Conservation (phyloP, 2,888 invertebrate genomes). For the Dichetophora obliterata region DNA sequence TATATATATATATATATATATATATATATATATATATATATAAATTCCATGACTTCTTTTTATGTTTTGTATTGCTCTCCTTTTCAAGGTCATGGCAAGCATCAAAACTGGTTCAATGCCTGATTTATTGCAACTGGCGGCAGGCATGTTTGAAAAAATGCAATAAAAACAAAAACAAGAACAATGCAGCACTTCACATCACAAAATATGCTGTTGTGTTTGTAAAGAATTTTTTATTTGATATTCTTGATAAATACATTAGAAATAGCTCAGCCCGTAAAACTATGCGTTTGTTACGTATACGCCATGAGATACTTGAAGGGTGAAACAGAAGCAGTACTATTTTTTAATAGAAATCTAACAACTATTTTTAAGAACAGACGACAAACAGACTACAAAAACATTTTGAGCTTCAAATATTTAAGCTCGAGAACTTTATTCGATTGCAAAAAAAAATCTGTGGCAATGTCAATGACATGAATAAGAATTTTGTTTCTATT, state of each 20-base stretch:
- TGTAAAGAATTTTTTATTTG: too few relatives aligned
- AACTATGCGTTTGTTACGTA: background rate
- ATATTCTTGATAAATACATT: too few relatives aligned
- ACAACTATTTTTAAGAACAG: too few relatives aligned
- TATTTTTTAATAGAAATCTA: too few relatives aligned
- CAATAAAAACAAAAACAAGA: background rate
- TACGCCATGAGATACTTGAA: background rate
- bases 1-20: background rate
- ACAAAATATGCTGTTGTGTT: background rate
- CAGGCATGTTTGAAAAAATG: constrained; percentile 17
- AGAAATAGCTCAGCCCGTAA: background rate
- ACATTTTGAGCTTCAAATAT: too few relatives aligned
- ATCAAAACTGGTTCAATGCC: constrained; percentile 64
- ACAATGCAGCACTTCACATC: background rate
- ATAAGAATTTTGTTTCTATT: too few relatives aligned
- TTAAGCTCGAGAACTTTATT: too few relatives aligned
- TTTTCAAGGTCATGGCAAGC: constrained; percentile 44
- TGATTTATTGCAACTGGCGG: constrained; percentile 63
- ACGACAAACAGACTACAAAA: too few relatives aligned
- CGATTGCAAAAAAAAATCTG: too few relatives aligned
- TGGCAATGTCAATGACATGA: too few relatives aligned
- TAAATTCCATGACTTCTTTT: background rate
- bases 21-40: constrained; percentile 38
- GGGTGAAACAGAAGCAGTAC: background rate
- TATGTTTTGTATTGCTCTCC: constrained; percentile 20